phyloP scores from a whole-genome alignment of 1,140 invertebrate genomes.

The Drosophila tristis region DNA sequence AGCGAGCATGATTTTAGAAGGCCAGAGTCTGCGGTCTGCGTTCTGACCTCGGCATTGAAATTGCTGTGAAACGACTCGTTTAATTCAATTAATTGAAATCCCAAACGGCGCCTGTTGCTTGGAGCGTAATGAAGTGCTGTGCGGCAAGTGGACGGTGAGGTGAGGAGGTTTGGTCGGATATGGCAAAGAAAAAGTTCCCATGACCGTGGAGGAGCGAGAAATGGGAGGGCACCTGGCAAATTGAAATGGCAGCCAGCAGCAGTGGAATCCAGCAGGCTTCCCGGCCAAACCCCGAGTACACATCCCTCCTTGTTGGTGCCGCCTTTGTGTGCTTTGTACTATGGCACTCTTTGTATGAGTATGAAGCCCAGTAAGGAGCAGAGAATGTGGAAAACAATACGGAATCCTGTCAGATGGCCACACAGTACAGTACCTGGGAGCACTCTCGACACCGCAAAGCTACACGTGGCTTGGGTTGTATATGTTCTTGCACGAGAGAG shows the following conservation, averaged over 20 bases:
- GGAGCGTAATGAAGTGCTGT: slow-evolving; percentile 19
- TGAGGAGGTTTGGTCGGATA: too few relatives aligned
- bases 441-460: too few relatives aligned
- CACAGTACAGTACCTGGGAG: too few relatives aligned
- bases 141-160: background rate
- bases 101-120: slow-evolving; percentile 2
- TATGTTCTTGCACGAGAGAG: too few relatives aligned
- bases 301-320: background rate
- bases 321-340: slow-evolving; percentile 5
- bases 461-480: too few relatives aligned
- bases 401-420: too few relatives aligned
- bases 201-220: too few relatives aligned
- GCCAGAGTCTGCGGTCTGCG: slow-evolving; percentile 2
- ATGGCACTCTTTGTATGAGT: too few relatives aligned
- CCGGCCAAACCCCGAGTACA: background rate
- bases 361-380: background rate
- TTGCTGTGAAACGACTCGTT: slow-evolving; percentile 6
- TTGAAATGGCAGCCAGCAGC: slow-evolving; percentile 5
- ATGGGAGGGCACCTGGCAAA: background rate
- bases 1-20: slow-evolving; percentile 12
- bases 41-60: slow-evolving; percentile 3
- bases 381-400: too few relatives aligned
- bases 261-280: too few relatives aligned
- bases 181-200: too few relatives aligned
- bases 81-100: slow-evolving; percentile 44